Percentiles rank a stretch among this genome's conserved stretches.
phyloP scores from a whole-genome alignment of 2,888 invertebrate genomes.

The Pachymerium ferrugineum region DNA sequence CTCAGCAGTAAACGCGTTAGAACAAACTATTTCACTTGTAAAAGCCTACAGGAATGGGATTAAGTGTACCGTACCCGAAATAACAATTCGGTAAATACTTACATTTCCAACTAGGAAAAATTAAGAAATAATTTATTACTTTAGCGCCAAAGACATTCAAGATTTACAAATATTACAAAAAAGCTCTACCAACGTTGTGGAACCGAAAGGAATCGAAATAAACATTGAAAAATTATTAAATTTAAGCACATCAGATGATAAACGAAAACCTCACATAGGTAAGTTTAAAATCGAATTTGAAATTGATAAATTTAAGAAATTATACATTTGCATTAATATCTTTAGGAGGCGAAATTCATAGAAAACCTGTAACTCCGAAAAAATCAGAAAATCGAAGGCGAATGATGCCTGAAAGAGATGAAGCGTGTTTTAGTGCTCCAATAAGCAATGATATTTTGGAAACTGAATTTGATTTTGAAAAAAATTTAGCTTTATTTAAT shows the following conservation, averaged over 20 bases:
- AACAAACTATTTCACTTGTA: constrained; percentile 62
- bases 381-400: constrained; percentile 52
- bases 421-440: constrained; percentile 71
- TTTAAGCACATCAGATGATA: constrained; percentile 46
- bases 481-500: constrained; percentile 84
- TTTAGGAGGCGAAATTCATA: constrained; percentile 17
- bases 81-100: constrained; percentile 59
- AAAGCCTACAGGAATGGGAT: constrained; percentile 78
- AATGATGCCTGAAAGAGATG: constrained; percentile 55
- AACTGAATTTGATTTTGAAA: constrained; percentile 90
- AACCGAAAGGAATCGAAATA: neutral
- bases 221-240: constrained; percentile 51
- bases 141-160: constrained; percentile 65
- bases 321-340: neutral
- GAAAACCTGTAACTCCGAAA: constrained; percentile 46
- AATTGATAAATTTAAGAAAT: neutral
- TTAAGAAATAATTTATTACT: constrained; percentile 39
- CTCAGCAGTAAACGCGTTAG: constrained; percentile 62
- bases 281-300: neutral
- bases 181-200: neutral
- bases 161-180: constrained; percentile 63
- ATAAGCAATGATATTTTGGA: constrained; percentile 59
- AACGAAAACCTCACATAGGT: neutral
- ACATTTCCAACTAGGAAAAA: neutral
- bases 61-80: constrained; percentile 56